These are phyloP conservation scores for Paguma larvata DNA, from an alignment of 2,797 vertebrate species.

Conservation along the genomic window DNA sequence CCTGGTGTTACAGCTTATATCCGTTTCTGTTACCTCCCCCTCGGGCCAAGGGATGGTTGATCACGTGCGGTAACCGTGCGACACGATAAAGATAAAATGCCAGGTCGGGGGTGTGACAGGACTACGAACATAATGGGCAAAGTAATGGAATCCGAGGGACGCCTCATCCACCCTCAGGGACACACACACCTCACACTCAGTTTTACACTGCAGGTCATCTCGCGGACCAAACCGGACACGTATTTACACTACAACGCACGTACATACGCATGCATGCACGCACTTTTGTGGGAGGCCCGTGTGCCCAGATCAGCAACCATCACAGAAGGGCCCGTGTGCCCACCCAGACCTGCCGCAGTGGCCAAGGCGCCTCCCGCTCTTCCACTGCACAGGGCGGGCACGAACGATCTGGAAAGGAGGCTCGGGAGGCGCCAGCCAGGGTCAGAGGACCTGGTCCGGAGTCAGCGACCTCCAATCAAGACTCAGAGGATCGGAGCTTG, in stretches of 20 bases:
- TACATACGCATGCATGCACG: too few species aligned
- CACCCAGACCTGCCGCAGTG: neutral
- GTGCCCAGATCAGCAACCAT: neutral
- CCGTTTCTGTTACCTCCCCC: neutral
- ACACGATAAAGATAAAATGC: neutral
- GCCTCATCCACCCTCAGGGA: neutral
- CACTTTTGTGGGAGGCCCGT: neutral
- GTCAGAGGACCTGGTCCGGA: neutral
- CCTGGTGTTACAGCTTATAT: neutral
- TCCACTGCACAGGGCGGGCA: neutral
- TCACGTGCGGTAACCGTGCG: neutral
- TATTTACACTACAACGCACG: neutral
- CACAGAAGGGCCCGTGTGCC: neutral
- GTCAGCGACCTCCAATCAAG: neutral
- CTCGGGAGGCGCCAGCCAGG: neutral
- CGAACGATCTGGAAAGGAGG: neutral
- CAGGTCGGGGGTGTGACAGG: neutral
- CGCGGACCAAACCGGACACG: neutral
- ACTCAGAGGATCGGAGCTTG: neutral
- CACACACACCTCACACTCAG: neutral
- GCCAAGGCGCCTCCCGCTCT: neutral
- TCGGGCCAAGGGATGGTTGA: neutral
- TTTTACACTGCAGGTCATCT: slow-evolving; percentile 33
- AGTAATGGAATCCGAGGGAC: neutral
- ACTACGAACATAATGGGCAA: neutral